phyloP scores from a whole-genome alignment of 2,113 vertebrate genomes.

The Origma solitaria region DNA sequence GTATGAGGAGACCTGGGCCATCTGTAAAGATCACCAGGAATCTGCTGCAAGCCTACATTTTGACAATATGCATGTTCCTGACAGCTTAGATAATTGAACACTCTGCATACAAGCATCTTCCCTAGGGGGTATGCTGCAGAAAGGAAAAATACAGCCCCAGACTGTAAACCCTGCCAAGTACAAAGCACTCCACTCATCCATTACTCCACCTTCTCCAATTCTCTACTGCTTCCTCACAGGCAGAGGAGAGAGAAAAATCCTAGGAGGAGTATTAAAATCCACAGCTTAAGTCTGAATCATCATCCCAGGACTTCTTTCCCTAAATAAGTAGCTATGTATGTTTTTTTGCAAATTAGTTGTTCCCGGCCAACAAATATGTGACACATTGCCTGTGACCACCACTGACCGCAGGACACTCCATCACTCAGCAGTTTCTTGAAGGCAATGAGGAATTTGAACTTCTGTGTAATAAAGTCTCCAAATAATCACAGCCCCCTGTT shows the following conservation, averaged over 20 bases:
- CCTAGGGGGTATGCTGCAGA: background rate
- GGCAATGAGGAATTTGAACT: background rate
- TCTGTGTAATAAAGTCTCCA: background rate
- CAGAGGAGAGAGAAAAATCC: background rate
- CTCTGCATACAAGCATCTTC: conserved; percentile 9
- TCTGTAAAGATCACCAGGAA: background rate
- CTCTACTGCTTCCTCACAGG: background rate
- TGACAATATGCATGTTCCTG: background rate
- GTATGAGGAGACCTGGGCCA: background rate
- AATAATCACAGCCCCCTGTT: background rate
- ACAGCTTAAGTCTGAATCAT: background rate
- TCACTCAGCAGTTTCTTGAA: background rate
- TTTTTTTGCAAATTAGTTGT: background rate
- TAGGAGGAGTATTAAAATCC: background rate
- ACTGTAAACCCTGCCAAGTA: conserved; percentile 7
- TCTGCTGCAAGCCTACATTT: background rate
- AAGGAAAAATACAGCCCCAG: conserved; percentile 21
- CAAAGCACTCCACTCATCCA: background rate
- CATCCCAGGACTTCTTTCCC: background rate
- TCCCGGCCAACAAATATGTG: background rate
- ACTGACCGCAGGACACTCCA: background rate
- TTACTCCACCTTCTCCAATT: background rate
- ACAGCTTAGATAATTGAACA: conserved; percentile 23
- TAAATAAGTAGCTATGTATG: background rate
- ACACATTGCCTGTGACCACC: background rate